Conservation (phyloP, 2,113 vertebrate genomes). For the Elephantulus edwardii region DNA sequence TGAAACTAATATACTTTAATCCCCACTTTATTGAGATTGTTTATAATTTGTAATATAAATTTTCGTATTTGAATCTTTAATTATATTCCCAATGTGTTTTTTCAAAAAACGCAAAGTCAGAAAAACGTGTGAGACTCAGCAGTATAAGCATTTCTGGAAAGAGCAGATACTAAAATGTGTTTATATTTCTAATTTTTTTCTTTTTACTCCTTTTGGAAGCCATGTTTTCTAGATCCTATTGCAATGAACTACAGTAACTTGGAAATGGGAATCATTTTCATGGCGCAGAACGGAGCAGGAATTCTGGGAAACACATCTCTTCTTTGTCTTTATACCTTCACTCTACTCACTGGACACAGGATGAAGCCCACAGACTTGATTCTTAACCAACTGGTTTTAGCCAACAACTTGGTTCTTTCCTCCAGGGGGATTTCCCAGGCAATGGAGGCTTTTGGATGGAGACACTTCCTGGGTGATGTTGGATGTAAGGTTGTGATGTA, state of each 20-base stretch:
- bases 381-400: not conserved
- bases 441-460: not conserved
- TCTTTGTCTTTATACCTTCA: not conserved
- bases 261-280: not conserved
- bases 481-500: not conserved
- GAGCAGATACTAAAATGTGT: no score
- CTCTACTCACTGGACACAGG: not conserved
- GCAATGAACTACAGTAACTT: not conserved
- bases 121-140: no score
- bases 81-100: no score
- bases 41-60: no score
- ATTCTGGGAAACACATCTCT: not conserved
- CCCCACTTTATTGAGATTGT: no score
- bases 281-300: not conserved
- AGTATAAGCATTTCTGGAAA: no score
- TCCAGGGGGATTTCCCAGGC: not conserved
- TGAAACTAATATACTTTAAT: no score
- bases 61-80: no score
- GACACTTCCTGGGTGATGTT: not conserved
- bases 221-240: not conserved
- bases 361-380: not conserved
- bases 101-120: no score
- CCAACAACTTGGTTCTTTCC: not conserved
- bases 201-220: not conserved
- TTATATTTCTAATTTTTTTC: no score